phyloP scores from a whole-genome alignment of 1,140 invertebrate genomes.

The Druon quercuslanigerum region DNA sequence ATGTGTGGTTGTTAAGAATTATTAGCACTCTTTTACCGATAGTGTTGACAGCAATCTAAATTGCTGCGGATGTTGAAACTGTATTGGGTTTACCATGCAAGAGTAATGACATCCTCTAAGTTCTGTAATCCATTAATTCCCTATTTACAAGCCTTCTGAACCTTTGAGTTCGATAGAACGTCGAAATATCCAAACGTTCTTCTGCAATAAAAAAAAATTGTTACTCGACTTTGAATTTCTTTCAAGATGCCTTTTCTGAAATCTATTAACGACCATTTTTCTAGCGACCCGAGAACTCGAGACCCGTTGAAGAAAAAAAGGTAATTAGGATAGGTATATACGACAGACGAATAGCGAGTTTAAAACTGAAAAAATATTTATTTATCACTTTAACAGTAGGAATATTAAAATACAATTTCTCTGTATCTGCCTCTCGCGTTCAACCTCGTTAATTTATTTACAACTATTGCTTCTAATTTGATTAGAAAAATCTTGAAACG shows the following conservation, averaged over 20 bases:
- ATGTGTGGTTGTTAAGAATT: constrained; percentile 2
- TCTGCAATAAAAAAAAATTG: constrained; percentile 16
- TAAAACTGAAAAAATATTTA: constrained; percentile 35
- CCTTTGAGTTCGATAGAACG: neutral
- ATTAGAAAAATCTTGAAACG: neutral
- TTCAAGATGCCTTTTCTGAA: neutral
- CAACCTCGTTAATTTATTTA: neutral
- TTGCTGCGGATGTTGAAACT: constrained; percentile 8
- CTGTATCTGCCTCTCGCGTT: constrained; percentile 12
- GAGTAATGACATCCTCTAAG: neutral
- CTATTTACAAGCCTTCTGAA: constrained; percentile 1
- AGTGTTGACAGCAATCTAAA: neutral
- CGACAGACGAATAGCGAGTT: constrained; percentile 11
- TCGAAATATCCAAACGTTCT: neutral
- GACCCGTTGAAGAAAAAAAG: neutral
- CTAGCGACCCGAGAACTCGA: neutral
- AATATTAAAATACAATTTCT: constrained; percentile 33
- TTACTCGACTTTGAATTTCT: neutral
- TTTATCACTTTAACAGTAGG: constrained; percentile 6
- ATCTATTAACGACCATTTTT: neutral
- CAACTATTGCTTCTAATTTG: neutral
- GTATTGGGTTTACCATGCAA: constrained; percentile 15
- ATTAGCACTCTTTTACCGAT: constrained; percentile 11
- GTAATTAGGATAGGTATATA: neutral
- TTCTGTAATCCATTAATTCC: constrained; percentile 10